phyloP scores from a whole-genome alignment of 2,113 vertebrate species.

The Erpornis zantholeuca region DNA sequence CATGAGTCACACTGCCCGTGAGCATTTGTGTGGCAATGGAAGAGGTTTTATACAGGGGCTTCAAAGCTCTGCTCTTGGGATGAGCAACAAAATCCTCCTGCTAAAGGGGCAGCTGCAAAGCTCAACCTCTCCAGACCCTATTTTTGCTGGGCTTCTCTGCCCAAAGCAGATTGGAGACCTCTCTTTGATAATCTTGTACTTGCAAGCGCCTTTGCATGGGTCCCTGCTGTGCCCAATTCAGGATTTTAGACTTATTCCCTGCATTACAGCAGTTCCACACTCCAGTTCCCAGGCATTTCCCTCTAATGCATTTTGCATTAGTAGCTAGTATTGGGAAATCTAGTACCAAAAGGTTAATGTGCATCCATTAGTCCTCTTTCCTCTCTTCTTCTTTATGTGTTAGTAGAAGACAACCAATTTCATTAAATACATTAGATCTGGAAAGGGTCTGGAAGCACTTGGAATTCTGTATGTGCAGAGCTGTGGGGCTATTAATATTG shows the following conservation, averaged over 20 bases:
- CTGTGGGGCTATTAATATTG: not conserved
- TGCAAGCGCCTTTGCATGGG: not conserved
- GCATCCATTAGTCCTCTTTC: slow-evolving; percentile 26
- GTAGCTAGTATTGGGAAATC: slow-evolving; percentile 47
- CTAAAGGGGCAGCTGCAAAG: not conserved
- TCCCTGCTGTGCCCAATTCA: not conserved
- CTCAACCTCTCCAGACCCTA: not conserved
- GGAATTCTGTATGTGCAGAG: not conserved
- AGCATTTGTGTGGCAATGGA: not conserved
- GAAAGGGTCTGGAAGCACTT: not conserved
- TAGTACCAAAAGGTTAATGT: slow-evolving; percentile 64
- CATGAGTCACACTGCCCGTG: not conserved
- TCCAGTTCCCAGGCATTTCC: not conserved
- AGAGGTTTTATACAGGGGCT: not conserved
- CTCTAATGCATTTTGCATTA: slow-evolving; percentile 50
- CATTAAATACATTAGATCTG: not conserved
- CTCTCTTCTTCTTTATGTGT: not conserved
- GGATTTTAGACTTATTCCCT: not conserved
- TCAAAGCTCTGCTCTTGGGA: not conserved
- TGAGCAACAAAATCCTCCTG: not conserved
- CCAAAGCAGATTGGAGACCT: not conserved
- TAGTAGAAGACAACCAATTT: slow-evolving; percentile 40
- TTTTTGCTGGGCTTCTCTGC: not conserved
- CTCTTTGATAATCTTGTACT: not conserved
- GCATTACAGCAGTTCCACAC: not conserved